These are phyloP conservation scores for Catharus bicknelli DNA, from an alignment of 2,113 vertebrate genomes.

Conservation along the genomic window DNA sequence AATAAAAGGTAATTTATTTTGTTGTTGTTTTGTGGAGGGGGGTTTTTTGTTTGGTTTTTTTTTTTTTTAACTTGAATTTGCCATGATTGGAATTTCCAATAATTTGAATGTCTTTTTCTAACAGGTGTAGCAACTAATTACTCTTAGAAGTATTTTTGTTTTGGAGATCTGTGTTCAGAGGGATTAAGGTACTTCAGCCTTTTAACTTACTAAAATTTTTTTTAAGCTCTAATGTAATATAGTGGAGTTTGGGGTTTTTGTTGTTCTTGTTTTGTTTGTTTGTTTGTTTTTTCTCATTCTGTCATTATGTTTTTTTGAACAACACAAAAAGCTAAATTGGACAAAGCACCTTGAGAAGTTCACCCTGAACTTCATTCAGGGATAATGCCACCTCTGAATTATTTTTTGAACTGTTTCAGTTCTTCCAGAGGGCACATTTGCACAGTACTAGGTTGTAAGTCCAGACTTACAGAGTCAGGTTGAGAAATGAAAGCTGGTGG, in stretches of 20 bases:
- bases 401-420: not conserved
- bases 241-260: not conserved
- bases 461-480: not conserved
- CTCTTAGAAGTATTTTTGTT: not conserved
- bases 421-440: not conserved
- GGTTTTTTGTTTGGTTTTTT: too few relatives aligned
- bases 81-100: not conserved
- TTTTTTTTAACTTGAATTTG: not conserved
- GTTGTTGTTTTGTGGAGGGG: not conserved
- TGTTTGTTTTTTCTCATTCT: not conserved
- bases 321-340: not conserved
- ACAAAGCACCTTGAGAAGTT: not conserved
- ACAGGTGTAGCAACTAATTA: not conserved
- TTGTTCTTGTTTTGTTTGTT: not conserved
- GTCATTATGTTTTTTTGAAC: not conserved
- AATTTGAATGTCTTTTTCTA: not conserved
- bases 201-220: not conserved
- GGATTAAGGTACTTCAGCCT: not conserved
- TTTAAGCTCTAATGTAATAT: not conserved
- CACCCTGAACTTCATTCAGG: not conserved
- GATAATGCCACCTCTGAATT: not conserved
- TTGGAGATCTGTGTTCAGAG: not conserved
- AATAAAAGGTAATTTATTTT: not conserved
- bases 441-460: not conserved
- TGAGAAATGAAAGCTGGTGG: not conserved